phyloP scores from a whole-genome alignment of 37 sponge, comb jelly and placozoan species.

The Hexactinellida sp. region DNA sequence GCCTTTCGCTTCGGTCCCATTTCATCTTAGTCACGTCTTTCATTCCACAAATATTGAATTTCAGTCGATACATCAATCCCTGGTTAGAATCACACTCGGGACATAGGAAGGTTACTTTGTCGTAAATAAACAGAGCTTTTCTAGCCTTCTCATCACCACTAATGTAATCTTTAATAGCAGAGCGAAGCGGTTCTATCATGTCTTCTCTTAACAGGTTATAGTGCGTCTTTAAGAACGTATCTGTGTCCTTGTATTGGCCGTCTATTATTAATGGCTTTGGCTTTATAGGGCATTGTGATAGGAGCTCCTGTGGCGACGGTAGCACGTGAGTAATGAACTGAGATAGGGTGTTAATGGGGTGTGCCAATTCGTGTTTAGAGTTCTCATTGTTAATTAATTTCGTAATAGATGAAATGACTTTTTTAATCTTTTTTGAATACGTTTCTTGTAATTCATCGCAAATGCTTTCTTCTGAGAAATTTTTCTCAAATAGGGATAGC shows the following conservation, averaged over 20 bases:
- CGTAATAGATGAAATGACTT: not conserved
- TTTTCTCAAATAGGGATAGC: not conserved
- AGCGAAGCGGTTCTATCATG: constrained; percentile 58
- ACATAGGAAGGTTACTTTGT: not conserved
- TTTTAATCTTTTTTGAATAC: not conserved
- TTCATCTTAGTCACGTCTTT: constrained; percentile 32
- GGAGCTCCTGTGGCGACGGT: not conserved
- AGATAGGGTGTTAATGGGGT: not conserved
- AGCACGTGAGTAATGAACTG: not conserved
- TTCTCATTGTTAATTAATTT: not conserved
- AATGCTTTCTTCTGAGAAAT: not conserved
- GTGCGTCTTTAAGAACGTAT: constrained; percentile 63
- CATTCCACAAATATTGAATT: constrained; percentile 39
- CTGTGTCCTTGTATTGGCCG: constrained; percentile 41
- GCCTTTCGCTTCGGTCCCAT: constrained; percentile 62
- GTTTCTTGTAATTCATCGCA: not conserved
- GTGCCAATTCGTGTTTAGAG: not conserved
- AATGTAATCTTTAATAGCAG: constrained; percentile 27
- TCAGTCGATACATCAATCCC: not conserved
- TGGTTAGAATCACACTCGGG: not conserved
- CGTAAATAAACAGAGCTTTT: not conserved
- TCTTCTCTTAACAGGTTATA: constrained; percentile 74
- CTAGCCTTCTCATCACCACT: not conserved
- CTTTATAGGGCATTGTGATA: not conserved
- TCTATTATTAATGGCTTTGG: not conserved